Conservation (phyloP, 1,140 invertebrate genomes). For the Lerema accius region DNA sequence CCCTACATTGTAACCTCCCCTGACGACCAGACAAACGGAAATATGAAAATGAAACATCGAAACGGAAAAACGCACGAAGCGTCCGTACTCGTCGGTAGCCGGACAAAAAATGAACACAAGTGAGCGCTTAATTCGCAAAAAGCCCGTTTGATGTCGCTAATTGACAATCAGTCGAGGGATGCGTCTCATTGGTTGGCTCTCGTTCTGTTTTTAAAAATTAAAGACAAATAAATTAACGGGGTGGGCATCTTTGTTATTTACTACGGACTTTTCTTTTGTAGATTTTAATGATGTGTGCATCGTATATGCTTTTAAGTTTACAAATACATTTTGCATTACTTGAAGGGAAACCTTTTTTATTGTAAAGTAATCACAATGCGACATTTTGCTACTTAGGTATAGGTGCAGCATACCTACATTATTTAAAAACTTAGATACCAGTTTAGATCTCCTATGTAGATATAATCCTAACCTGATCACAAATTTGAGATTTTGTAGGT, state of each 20-base stretch:
- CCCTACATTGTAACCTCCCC: constrained; percentile 64
- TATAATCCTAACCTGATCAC: too few species aligned
- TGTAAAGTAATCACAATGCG: too few species aligned
- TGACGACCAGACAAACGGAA: constrained; percentile 75
- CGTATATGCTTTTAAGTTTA: too few species aligned
- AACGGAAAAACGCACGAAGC: constrained; percentile 76
- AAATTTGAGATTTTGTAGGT: too few species aligned
- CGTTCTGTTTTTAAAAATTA: constrained; percentile 80
- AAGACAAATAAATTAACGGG: constrained; percentile 79
- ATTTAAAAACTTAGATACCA: too few species aligned
- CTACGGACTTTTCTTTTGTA: constrained; percentile 23
- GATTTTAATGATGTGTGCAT: constrained; percentile 29
- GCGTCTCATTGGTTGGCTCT: constrained; percentile 77
- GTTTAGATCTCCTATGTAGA: too few species aligned
- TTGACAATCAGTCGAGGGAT: constrained; percentile 80
- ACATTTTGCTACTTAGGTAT: too few species aligned
- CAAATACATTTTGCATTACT: too few species aligned
- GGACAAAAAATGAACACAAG: constrained; percentile 79
- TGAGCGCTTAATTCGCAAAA: constrained; percentile 81
- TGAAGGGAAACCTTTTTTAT: too few species aligned
- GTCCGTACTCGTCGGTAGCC: constrained; percentile 56
- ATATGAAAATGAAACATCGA: constrained; percentile 79
- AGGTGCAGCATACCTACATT: too few species aligned
- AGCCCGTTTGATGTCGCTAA: constrained; percentile 82
- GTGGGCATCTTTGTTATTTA: constrained; percentile 51